phyloP scores from a whole-genome alignment of 2,113 vertebrate species.

The Eleginops maclovinus region DNA sequence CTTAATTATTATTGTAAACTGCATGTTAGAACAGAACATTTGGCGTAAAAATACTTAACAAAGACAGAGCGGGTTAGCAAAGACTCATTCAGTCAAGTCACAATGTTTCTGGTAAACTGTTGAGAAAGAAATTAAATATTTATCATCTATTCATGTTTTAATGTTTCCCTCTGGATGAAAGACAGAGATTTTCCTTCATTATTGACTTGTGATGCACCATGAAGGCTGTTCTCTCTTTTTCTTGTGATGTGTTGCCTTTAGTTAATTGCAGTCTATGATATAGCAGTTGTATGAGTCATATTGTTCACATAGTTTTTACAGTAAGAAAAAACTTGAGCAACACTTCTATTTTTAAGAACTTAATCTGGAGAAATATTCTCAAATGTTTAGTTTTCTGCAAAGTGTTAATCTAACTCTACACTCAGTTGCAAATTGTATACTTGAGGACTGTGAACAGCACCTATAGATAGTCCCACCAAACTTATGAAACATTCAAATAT shows the following conservation, averaged over 20 bases:
- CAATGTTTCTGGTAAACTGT: background rate
- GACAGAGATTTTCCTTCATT: conserved; percentile 11
- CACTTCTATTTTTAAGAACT: conserved; percentile 6
- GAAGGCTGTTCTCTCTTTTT: background rate
- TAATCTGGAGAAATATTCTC: conserved; percentile 13
- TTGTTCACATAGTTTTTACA: conserved; percentile 19
- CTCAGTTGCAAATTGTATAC: background rate
- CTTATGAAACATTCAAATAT: conserved; percentile 33
- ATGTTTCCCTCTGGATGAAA: conserved; percentile 15
- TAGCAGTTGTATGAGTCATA: conserved; percentile 1
- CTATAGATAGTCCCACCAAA: conserved; percentile 5
- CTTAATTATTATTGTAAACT: background rate
- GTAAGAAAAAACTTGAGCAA: conserved; percentile 26
- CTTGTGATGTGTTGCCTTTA: conserved; percentile 11
- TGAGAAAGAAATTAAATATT: background rate
- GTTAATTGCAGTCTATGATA: background rate
- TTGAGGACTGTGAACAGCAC: conserved; percentile 7
- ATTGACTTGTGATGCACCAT: background rate
- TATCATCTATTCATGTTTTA: background rate
- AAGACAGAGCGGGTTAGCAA: background rate
- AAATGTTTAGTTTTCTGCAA: conserved; percentile 19
- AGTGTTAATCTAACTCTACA: conserved; percentile 28
- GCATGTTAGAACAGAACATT: background rate
- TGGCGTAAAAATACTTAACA: background rate
- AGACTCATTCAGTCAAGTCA: background rate